Conservation (phyloP, 2,113 vertebrate species). For the Odocoileus hemionus region DNA sequence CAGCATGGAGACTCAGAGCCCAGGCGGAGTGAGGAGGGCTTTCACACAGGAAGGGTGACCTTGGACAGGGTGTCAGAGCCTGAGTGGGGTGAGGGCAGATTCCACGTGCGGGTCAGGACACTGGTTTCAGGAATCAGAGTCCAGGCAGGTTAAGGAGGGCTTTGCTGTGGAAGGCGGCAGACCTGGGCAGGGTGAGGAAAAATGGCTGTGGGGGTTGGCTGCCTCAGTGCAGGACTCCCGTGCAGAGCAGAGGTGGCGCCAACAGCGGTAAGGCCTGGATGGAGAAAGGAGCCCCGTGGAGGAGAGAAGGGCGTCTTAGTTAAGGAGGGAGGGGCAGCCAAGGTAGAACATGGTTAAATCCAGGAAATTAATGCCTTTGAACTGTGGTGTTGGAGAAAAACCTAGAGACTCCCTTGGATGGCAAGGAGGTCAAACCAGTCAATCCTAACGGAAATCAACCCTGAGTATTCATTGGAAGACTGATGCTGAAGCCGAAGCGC, state of each 20-base stretch:
- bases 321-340: not conserved
- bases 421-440: not conserved
- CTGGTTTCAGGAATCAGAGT: not conserved
- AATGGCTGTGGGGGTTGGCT: not conserved
- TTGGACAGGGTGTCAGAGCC: not conserved
- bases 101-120: not conserved
- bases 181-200: not conserved
- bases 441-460: not conserved
- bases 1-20: not conserved
- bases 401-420: not conserved
- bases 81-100: not conserved
- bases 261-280: fast-evolving
- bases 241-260: too few species aligned
- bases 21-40: not conserved
- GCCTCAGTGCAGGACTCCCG: not conserved
- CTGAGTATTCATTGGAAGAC: not conserved
- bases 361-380: not conserved
- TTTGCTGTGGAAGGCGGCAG: not conserved
- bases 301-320: not conserved
- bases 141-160: not conserved
- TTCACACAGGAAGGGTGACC: not conserved
- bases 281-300: not conserved
- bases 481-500: not conserved
- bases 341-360: not conserved
- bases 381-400: not conserved